These are phyloP conservation scores for Fragum whitleyi DNA, from an alignment of 2,888 invertebrate genomes.

Conservation along the genomic window DNA sequence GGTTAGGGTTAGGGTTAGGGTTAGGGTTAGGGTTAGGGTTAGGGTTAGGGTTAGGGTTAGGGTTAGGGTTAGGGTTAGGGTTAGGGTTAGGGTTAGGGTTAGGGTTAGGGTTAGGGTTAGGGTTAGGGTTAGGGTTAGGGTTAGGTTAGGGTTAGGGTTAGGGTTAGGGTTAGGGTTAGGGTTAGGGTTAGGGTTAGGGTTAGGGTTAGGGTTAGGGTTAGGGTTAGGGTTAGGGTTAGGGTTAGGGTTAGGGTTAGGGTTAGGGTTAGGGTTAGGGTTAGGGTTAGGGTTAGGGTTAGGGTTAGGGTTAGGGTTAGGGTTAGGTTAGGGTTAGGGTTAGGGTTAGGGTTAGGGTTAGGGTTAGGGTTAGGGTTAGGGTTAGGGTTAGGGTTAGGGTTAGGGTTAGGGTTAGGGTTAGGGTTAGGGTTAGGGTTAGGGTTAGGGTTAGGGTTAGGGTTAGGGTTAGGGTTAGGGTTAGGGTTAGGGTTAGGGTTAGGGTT, in stretches of 20 bases:
- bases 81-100: conserved; percentile 69
- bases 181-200: conserved; percentile 62
- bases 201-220: conserved; percentile 57
- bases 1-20: conserved; percentile 58
- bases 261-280: conserved; percentile 43
- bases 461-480: conserved; percentile 32
- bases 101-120: conserved; percentile 74
- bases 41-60: conserved; percentile 67
- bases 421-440: conserved; percentile 24
- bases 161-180: conserved; percentile 58
- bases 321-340: too few relatives aligned
- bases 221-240: conserved; percentile 46
- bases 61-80: conserved; percentile 54
- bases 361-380: conserved; percentile 45
- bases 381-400: conserved; percentile 35
- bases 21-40: conserved; percentile 59
- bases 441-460: conserved; percentile 2
- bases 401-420: conserved; percentile 34
- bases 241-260: conserved; percentile 48
- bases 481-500: conserved; percentile 30
- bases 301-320: conserved; percentile 47
- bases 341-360: conserved; percentile 48
- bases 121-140: conserved; percentile 72
- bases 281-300: conserved; percentile 37
- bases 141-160: too few relatives aligned